Conservation (phyloP, 1,140 invertebrate genomes). For the Bathynomus jamesi region DNA sequence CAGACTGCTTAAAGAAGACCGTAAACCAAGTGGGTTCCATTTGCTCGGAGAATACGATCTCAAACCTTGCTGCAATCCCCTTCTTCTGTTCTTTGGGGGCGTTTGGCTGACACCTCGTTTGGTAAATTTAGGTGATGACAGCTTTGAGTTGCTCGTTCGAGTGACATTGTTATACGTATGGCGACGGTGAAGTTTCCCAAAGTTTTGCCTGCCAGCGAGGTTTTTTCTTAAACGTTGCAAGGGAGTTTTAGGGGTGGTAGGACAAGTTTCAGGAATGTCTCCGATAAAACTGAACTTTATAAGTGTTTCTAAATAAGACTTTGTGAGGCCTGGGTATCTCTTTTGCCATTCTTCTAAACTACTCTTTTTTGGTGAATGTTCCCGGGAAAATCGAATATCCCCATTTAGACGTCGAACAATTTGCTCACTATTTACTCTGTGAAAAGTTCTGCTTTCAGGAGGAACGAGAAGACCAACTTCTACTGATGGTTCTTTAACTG, state of each 20-base stretch:
- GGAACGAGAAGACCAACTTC: neutral
- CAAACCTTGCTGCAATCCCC: neutral
- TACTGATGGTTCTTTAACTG: neutral
- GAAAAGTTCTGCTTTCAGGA: neutral
- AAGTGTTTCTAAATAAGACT: neutral
- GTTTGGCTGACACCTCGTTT: neutral
- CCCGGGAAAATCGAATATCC: neutral
- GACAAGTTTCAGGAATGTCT: neutral
- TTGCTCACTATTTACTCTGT: neutral
- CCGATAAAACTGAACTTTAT: neutral
- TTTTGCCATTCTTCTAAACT: neutral
- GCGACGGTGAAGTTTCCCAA: neutral
- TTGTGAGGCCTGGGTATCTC: neutral
- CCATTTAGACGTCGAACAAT: neutral
- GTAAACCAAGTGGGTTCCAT: neutral
- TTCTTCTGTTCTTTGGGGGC: neutral
- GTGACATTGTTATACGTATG: neutral
- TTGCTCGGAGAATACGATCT: neutral
- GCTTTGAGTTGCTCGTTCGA: neutral
- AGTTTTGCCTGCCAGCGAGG: neutral
- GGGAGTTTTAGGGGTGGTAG: neutral
- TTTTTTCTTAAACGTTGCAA: neutral
- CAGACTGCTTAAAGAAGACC: neutral
- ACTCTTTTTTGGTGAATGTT: neutral
- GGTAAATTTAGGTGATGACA: neutral